Evolutionary conservation across 2,113 vertebrate genomes (phyloP), one percentile per base, ranked within the genome.

Genomic region (Falcunculus frontatus): DNA sequence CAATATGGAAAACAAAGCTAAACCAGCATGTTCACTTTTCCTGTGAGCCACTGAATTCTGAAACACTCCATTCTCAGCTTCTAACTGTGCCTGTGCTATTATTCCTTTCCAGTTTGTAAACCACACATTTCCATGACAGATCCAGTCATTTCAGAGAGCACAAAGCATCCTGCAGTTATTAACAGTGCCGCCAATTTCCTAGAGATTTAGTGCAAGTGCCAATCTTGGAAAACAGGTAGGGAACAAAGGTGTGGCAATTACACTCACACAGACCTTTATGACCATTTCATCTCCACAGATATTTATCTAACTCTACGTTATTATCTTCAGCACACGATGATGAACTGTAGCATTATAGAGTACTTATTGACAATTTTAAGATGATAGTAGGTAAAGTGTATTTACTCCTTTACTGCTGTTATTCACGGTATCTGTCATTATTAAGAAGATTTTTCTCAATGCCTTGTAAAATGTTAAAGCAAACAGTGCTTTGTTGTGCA

Each of bases 41-140:
- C 74, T 13, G 56, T 30, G 74, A 93, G 80, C 42, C 82, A 16
- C 25, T 53, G 56, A 88, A 77, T 74, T 84, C 72, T 79, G 15
- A 93, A 60, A 41, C 64, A 52, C 35, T 83, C 70, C 63, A 57
- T 70, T 77, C 75, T 64, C 73, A 77, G 82, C 59, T 81, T 15
- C 63, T 73, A 23, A 60, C 73, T 67, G 63, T 39, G 78, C 60
- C 57, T 50, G 62, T 87, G 92, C 82, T 89, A 72, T 69, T 95
- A 82, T 63, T 93, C 89, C 69, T 82, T 91, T 76, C 77, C 65
- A 78, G 56, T 64, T 93, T 83, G 60, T 70, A 93, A 87, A 93
- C 39, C 63, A 79, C 16, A 69, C 56, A 78, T 75, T 91, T 89
- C 46, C 75, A n/a, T 80, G 93, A 81, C 80, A 65, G 17, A 74